phyloP scores from a whole-genome alignment of 2,797 vertebrate species.

The Eleutherodactylus coqui region DNA sequence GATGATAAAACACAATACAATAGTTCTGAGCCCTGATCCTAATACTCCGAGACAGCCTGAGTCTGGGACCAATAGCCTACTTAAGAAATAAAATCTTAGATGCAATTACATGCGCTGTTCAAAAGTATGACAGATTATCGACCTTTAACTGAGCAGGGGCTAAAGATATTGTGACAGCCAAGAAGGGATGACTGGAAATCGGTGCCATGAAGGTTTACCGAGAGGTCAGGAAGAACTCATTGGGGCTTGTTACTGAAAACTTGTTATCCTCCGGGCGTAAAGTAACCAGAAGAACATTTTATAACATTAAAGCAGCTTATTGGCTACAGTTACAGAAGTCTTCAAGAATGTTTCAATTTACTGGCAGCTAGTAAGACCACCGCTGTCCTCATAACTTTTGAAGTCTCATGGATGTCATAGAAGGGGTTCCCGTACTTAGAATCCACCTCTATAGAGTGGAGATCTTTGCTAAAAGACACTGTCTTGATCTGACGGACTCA shows the following conservation, averaged over 20 bases:
- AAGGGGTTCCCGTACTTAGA: neutral
- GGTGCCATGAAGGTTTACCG: neutral
- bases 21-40: constrained; percentile 41
- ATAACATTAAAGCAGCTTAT: neutral
- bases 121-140: constrained; percentile 44
- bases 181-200: neutral
- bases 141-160: constrained; percentile 16
- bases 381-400: neutral
- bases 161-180: constrained; percentile 35
- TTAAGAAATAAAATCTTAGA: constrained; percentile 39
- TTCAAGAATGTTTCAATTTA: neutral
- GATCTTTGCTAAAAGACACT: too few species aligned
- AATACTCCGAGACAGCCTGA: constrained; percentile 22
- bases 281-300: neutral
- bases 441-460: neutral
- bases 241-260: neutral
- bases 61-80: constrained; percentile 47
- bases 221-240: neutral
- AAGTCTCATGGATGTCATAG: neutral
- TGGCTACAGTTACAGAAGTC: neutral
- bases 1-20: constrained; percentile 35
- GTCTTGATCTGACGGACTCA: too few species aligned
- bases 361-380: neutral
- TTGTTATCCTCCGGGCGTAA: neutral
- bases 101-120: constrained; percentile 30